Evolutionary conservation across 2,113 vertebrate species (phyloP).

Genomic region (Danio rerio): GRCz12tu NC_133176.1:11124501-11125000

Average conservation of each 20-base stretch:
- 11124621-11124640: too few relatives aligned
- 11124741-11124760: slow-evolving; percentile 31
- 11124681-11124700: background rate
- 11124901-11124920: slow-evolving; percentile 16
- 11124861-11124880: background rate
- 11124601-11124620: too few relatives aligned
- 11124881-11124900: slow-evolving; percentile 12
- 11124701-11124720: slow-evolving; percentile 1
- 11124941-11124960: too few relatives aligned
- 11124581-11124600: too few relatives aligned
- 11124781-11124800: slow-evolving; percentile 42
- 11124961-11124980: too few relatives aligned
- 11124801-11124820: slow-evolving; percentile 36
- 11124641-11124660: too few relatives aligned
- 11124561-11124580: too few relatives aligned
- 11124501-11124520: too few relatives aligned
- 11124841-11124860: background rate
- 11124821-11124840: slow-evolving; percentile 17
- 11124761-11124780: slow-evolving; percentile 29
- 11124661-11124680: background rate
- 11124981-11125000: too few relatives aligned
- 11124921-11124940: background rate
- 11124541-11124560: too few relatives aligned
- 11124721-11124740: slow-evolving; percentile 32
- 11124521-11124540: too few relatives aligned